Conservation (phyloP, 2,797 vertebrate genomes). For the Sebastes iracundus region DNA sequence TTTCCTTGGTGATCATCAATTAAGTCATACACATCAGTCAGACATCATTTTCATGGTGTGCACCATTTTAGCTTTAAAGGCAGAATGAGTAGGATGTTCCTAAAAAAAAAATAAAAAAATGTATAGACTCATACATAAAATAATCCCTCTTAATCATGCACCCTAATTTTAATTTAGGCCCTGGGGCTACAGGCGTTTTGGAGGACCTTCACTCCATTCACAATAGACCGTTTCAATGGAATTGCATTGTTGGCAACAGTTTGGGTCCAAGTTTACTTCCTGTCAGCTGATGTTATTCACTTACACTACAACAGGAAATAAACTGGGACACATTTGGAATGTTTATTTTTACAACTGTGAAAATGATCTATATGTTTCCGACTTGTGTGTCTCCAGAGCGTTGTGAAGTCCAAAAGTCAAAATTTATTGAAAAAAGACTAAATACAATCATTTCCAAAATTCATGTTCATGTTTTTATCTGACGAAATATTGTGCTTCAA, state of each 20-base stretch:
- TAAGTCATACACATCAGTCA: neutral
- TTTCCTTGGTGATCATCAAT: conserved; percentile 17
- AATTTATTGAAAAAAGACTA: no score
- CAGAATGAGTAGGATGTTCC: neutral
- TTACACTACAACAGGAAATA: no score
- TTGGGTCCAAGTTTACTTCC: no score
- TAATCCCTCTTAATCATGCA: neutral
- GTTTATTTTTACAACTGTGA: no score
- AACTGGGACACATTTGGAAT: no score
- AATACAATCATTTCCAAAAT: no score
- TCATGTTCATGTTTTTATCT: no score
- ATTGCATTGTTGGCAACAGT: no score
- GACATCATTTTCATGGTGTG: conserved; percentile 47
- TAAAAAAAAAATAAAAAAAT: neutral
- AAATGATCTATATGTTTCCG: neutral
- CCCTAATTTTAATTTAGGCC: neutral
- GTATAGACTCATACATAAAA: neutral
- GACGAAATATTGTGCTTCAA: no score
- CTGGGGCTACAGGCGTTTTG: neutral
- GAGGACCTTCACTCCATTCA: neutral
- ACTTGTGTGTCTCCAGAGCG: no score
- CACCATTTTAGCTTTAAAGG: neutral
- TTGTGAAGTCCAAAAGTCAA: no score
- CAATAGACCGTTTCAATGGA: neutral
- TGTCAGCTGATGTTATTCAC: no score